Percentiles rank a stretch among this genome's conserved stretches.
Evolutionary conservation across 2,888 invertebrate species (phyloP).

Genomic region (Caenorhabditis imperialis): DNA sequence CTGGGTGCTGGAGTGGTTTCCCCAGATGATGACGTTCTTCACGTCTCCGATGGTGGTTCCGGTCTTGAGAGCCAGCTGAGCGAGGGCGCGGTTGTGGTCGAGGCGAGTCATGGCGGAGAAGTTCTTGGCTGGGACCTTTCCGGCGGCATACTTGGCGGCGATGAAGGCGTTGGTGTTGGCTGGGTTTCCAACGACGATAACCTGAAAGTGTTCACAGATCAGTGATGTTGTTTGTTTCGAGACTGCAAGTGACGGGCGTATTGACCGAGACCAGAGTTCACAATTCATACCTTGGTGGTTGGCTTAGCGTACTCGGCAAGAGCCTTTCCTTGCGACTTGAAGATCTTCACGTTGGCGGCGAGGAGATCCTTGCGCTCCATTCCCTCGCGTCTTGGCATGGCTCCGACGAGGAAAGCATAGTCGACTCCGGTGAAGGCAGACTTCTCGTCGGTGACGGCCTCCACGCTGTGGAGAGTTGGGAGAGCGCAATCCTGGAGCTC

Average conservation of each 20-base stretch:
- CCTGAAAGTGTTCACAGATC: constrained; percentile 72
- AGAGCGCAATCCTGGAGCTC: constrained; percentile 95
- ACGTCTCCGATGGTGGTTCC: constrained; percentile 83
- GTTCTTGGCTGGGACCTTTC: constrained; percentile 94
- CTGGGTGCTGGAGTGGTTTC: constrained; percentile 98
- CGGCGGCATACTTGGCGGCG: constrained; percentile 91
- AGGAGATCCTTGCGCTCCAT: constrained; percentile 99
- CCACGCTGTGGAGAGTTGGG: constrained; percentile 87
- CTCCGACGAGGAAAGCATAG: constrained; percentile 95
- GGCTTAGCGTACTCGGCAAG: constrained; percentile 91
- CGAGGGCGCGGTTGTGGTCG: constrained; percentile 96
- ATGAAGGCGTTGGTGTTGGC: constrained; percentile 98
- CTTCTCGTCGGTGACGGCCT: constrained; percentile 89
- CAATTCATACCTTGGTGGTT: constrained; percentile 88
- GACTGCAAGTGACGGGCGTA: no score
- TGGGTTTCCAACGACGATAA: constrained; percentile 96
- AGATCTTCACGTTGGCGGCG: constrained; percentile 97
- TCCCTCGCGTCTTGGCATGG: constrained; percentile 96
- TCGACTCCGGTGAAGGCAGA: constrained; percentile 96
- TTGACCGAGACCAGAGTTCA: no score
- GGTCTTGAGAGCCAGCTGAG: constrained; percentile 83
- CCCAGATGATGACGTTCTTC: constrained; percentile 96
- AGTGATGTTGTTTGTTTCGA: not conserved
- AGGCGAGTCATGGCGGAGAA: constrained; percentile 98
- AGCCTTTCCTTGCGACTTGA: constrained; percentile 95